Evolutionary conservation across 1,140 invertebrate genomes (phyloP).

Genomic region (Spodoptera litura): DNA sequence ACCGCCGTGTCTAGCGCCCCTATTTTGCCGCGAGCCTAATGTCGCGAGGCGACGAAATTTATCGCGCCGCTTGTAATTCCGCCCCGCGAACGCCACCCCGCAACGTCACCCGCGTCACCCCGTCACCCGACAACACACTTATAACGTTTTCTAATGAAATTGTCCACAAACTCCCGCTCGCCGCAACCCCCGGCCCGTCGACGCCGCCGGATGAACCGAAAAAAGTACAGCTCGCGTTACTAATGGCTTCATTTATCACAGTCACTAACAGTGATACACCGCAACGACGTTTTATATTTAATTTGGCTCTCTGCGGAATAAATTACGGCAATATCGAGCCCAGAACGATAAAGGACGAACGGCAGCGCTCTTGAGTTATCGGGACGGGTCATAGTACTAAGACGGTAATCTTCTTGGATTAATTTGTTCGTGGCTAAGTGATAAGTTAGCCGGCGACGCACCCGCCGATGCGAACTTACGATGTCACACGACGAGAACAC

Average conservation of each 20-base stretch:
- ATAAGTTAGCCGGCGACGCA: conserved; percentile 74
- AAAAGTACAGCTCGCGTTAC: conserved; percentile 84
- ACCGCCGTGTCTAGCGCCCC: conserved; percentile 63
- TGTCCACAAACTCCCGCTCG: conserved; percentile 82
- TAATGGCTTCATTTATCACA: conserved; percentile 86
- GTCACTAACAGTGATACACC: conserved; percentile 85
- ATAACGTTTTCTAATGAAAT: conserved; percentile 86
- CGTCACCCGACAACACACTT: conserved; percentile 77
- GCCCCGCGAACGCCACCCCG: conserved; percentile 63
- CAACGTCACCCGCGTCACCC: conserved; percentile 70
- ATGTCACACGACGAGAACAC: conserved; percentile 56
- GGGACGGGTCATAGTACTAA: conserved; percentile 72
- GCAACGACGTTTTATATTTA: conserved; percentile 85
- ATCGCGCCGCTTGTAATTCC: conserved; percentile 82
- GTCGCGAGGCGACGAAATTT: conserved; percentile 81
- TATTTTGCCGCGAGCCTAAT: conserved; percentile 76
- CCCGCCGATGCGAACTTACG: conserved; percentile 67
- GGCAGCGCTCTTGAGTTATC: conserved; percentile 76
- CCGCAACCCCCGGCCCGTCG: conserved; percentile 73
- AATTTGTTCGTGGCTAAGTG: conserved; percentile 82
- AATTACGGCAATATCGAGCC: conserved; percentile 82
- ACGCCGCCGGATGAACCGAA: conserved; percentile 82
- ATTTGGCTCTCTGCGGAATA: conserved; percentile 84
- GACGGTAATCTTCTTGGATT: conserved; percentile 78
- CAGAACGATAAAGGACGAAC: conserved; percentile 78